These are phyloP conservation scores for Beris chalybata DNA, from an alignment of 2,888 invertebrate genomes.

Conservation along the genomic window DNA sequence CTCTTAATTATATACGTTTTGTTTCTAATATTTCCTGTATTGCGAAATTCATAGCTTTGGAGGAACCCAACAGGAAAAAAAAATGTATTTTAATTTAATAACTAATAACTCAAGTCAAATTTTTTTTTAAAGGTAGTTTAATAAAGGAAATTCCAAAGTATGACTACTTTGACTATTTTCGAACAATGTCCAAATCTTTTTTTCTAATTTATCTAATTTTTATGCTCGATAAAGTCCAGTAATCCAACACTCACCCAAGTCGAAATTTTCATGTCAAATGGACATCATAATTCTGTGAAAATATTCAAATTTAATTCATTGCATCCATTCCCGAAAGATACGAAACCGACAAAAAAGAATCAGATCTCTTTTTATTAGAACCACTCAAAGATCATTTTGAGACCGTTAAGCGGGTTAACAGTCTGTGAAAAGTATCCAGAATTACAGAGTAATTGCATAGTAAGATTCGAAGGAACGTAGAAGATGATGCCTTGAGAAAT, in stretches of 20 bases:
- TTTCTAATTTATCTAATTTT: constrained; percentile 12
- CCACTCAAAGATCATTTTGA: not conserved
- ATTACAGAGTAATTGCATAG: constrained; percentile 21
- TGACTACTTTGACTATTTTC: not conserved
- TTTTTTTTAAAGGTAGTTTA: too few species aligned
- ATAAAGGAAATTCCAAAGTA: not conserved
- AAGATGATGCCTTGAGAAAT: too few species aligned
- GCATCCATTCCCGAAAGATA: not conserved
- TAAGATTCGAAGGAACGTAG: too few species aligned
- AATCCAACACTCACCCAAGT: constrained; percentile 7
- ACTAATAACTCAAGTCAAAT: too few species aligned
- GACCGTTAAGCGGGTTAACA: constrained; percentile 27
- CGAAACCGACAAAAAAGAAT: not conserved
- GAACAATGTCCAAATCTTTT: constrained; percentile 9
- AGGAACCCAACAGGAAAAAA: too few species aligned
- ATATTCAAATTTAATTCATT: constrained; percentile 13
- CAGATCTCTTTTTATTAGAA: not conserved
- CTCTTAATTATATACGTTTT: too few species aligned
- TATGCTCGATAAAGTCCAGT: constrained; percentile 25
- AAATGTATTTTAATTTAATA: too few species aligned
- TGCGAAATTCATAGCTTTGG: too few species aligned
- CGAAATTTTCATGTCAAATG: constrained; percentile 5
- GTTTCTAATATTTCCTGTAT: too few species aligned
- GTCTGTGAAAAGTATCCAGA: constrained; percentile 26
- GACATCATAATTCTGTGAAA: constrained; percentile 26